Evolutionary conservation across 2,888 invertebrate genomes (phyloP).

Genomic region (Drosophila kuntzei): DNA sequence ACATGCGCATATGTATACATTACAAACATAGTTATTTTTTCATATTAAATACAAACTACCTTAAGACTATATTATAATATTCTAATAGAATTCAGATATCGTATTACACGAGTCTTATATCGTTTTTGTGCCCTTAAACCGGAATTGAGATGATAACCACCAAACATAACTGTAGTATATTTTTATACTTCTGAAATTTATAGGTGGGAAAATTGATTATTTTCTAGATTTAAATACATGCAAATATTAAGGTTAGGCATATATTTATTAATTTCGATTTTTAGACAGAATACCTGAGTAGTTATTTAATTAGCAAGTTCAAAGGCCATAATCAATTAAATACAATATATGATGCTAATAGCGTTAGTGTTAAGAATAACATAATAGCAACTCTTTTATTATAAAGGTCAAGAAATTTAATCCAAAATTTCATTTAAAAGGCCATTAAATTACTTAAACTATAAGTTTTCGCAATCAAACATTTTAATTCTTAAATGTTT

Average conservation of each 20-base stretch:
- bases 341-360: slow-evolving; percentile 2
- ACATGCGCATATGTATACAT: slow-evolving; percentile 29
- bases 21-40: slow-evolving; percentile 36
- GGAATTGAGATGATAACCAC: slow-evolving; percentile 15
- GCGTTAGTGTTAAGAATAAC: slow-evolving; percentile 15
- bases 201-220: slow-evolving; percentile 13
- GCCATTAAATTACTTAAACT: slow-evolving; percentile 15
- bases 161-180: slow-evolving; percentile 20
- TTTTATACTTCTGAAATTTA: slow-evolving; percentile 16
- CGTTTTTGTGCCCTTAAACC: slow-evolving; percentile 13
- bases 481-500: slow-evolving; percentile 15
- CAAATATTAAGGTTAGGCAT: slow-evolving; percentile 26
- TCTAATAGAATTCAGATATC: slow-evolving; percentile 32
- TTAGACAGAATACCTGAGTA: slow-evolving; percentile 19
- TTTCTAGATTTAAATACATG: slow-evolving; percentile 16
- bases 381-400: background rate
- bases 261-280: slow-evolving; percentile 14
- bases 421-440: background rate
- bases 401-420: slow-evolving; percentile 10
- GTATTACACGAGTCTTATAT: slow-evolving; percentile 27
- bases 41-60: slow-evolving; percentile 33
- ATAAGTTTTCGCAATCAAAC: slow-evolving; percentile 9
- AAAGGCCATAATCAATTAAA: background rate
- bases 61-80: slow-evolving; percentile 38
- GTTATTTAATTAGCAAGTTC: background rate